phyloP scores from a whole-genome alignment of 2,797 vertebrate species.

The Dendrocincla fuliginosa region DNA sequence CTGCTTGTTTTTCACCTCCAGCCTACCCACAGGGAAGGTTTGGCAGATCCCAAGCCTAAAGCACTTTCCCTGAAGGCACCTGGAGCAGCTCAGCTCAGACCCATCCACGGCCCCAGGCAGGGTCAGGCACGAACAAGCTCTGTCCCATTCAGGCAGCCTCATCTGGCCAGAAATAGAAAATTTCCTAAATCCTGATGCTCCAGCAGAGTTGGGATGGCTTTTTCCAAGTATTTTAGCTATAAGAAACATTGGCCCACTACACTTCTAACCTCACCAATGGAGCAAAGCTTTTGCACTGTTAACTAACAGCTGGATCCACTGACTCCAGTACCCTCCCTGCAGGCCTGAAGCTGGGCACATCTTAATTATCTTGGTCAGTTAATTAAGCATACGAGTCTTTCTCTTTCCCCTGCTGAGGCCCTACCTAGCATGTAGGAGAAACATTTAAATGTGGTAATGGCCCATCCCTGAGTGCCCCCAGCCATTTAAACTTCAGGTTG shows the following conservation, averaged over 20 bases:
- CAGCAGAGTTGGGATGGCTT: background rate
- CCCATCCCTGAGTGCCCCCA: background rate
- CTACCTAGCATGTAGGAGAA: background rate
- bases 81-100: background rate
- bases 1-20: conserved; percentile 39
- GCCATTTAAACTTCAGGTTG: background rate
- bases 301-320: background rate
- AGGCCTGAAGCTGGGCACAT: background rate
- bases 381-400: background rate
- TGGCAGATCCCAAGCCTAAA: background rate
- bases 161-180: background rate
- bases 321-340: background rate
- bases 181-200: background rate
- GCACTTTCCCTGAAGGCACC: background rate
- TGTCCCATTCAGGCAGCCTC: background rate
- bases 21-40: conserved; percentile 34
- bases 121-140: background rate
- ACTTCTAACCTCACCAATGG: accelerated
- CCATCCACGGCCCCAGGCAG: background rate
- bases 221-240: background rate
- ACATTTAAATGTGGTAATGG: background rate
- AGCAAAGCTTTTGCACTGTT: background rate
- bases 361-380: background rate
- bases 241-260: background rate
- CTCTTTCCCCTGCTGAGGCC: background rate